Percentiles rank a stretch among this genome's conserved stretches.
phyloP scores from a whole-genome alignment of 2,797 vertebrate genomes.

The Octomys mimax region DNA sequence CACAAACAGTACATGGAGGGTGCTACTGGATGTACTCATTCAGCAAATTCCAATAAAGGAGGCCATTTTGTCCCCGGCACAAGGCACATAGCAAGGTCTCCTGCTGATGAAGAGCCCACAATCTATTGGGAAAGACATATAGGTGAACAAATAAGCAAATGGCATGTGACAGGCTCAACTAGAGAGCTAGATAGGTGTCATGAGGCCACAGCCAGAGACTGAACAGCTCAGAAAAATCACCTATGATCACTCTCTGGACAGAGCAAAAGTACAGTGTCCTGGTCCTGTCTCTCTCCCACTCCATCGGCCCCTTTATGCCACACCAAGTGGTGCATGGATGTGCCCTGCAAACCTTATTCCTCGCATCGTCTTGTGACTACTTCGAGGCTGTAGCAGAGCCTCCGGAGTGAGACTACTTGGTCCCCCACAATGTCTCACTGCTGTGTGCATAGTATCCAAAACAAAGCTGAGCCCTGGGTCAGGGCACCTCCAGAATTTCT shows the following conservation, averaged over 20 bases:
- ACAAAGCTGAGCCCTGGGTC: not conserved
- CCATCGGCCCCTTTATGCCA: not conserved
- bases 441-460: not conserved
- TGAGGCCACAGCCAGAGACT: not conserved
- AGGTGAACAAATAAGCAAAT: not conserved
- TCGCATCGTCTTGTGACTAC: not conserved
- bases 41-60: constrained; percentile 62
- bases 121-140: not conserved
- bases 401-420: not conserved
- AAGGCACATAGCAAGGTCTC: not conserved
- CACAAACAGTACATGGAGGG: constrained; percentile 31
- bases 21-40: constrained; percentile 49
- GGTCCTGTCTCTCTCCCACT: not conserved
- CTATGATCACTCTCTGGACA: not conserved
- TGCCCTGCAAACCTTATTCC: not conserved
- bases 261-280: not conserved
- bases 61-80: not conserved
- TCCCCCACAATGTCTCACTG: not conserved
- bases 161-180: not conserved
- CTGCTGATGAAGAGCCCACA: not conserved
- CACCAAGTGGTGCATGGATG: not conserved
- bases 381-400: not conserved
- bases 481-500: not conserved
- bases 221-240: not conserved
- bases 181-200: not conserved